Evolutionary conservation across 2,888 invertebrate genomes (phyloP).

Genomic region (Candidula unifasciata): DNA sequence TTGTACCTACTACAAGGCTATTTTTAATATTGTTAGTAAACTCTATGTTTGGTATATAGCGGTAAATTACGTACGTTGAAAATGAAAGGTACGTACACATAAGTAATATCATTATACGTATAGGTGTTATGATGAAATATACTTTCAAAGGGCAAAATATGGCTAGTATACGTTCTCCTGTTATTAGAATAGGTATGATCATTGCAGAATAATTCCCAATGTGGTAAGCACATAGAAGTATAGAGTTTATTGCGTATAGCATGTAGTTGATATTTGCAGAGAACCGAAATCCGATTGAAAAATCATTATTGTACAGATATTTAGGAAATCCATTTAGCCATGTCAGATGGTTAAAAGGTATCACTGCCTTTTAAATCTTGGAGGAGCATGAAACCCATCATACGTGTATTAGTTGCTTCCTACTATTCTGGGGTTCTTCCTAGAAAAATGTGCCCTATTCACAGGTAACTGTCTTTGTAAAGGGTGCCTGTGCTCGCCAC

Average conservation of each 20-base stretch:
- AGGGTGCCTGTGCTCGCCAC: too few species aligned
- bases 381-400: too few species aligned
- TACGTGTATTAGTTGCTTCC: too few species aligned
- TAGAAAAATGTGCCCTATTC: too few species aligned
- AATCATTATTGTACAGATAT: neutral
- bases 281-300: neutral
- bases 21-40: too few species aligned
- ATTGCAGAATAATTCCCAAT: neutral
- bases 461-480: too few species aligned
- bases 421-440: too few species aligned
- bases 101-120: neutral
- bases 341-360: too few species aligned
- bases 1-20: too few species aligned
- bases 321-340: neutral
- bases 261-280: conserved; percentile 1
- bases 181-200: neutral
- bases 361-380: too few species aligned
- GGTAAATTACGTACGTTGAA: neutral
- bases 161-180: neutral
- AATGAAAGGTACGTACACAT: neutral
- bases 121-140: neutral
- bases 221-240: neutral
- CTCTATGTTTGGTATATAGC: neutral
- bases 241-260: neutral
- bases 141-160: neutral